A percentile compares a stretch with the other conserved stretches of the same genome.
Conservation (phyloP, 2,888 invertebrate species). For the Kryphioiulus occultus region DNA sequence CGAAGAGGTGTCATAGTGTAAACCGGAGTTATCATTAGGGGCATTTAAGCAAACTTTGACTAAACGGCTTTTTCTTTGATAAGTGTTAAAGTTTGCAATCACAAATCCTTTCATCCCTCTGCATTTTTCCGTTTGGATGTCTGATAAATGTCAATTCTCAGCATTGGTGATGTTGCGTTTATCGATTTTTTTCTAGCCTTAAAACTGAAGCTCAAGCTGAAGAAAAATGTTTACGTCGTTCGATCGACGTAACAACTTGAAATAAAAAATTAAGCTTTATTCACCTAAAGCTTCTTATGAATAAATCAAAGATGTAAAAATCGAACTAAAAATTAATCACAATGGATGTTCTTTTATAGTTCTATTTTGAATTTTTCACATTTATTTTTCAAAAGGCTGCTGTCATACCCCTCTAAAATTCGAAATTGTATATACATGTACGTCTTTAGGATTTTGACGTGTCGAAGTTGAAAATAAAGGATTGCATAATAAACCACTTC, state of each 20-base stretch:
- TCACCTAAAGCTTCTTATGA: too few species aligned
- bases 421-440: too few species aligned
- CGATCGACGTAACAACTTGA: neutral
- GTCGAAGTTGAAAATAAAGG: neutral
- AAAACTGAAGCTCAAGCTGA: neutral
- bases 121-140: neutral
- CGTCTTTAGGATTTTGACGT: too few species aligned
- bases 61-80: neutral
- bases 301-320: too few species aligned
- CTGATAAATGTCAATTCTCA: slow-evolving; percentile 20
- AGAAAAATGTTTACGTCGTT: too few species aligned
- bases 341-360: too few species aligned
- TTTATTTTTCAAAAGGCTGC: too few species aligned
- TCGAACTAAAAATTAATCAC: too few species aligned
- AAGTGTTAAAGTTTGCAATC: neutral
- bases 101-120: neutral
- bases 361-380: too few species aligned
- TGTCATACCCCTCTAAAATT: too few species aligned
- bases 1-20: neutral
- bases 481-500: neutral
- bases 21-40: neutral
- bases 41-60: neutral
- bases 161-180: neutral
- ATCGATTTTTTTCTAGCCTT: neutral
- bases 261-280: too few species aligned